These are phyloP conservation scores for Potamilus streckersoni DNA, from an alignment of 1,140 invertebrate genomes.

Conservation along the genomic window DNA sequence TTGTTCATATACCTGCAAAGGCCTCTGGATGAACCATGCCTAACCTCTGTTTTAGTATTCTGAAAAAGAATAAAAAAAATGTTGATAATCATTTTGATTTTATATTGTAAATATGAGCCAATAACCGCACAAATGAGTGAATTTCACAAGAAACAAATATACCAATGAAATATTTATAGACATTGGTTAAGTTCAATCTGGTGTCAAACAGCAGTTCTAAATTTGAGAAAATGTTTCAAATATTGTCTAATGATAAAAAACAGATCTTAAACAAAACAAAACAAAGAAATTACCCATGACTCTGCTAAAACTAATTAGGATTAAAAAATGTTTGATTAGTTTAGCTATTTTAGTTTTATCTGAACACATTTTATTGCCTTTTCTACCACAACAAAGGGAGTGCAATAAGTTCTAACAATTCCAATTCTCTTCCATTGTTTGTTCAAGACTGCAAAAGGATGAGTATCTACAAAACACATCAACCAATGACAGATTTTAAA, in stretches of 20 bases:
- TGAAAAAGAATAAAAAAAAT: constrained; percentile 32
- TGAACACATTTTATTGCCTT: too few species aligned
- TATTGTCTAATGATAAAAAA: too few species aligned
- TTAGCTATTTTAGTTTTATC: too few species aligned
- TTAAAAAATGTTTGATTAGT: too few species aligned
- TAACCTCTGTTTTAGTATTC: constrained; percentile 80
- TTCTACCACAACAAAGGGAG: neutral
- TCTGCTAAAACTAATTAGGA: too few species aligned
- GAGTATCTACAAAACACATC: neutral
- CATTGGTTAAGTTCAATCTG: too few species aligned
- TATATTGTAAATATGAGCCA: neutral
- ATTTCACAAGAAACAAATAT: neutral
- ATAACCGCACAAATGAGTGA: too few species aligned
- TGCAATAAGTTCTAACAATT: neutral
- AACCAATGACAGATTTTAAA: neutral
- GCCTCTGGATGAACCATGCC: constrained; percentile 86
- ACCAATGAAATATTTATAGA: neutral
- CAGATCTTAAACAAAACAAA: too few species aligned
- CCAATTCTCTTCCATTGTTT: neutral
- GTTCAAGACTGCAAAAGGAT: neutral
- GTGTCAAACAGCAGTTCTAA: too few species aligned
- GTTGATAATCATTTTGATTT: neutral
- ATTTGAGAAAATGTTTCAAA: too few species aligned
- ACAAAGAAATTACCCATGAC: too few species aligned
- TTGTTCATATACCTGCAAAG: constrained; percentile 66